Conservation (phyloP, 2,797 vertebrate genomes). For the Microtus agrestis region DNA sequence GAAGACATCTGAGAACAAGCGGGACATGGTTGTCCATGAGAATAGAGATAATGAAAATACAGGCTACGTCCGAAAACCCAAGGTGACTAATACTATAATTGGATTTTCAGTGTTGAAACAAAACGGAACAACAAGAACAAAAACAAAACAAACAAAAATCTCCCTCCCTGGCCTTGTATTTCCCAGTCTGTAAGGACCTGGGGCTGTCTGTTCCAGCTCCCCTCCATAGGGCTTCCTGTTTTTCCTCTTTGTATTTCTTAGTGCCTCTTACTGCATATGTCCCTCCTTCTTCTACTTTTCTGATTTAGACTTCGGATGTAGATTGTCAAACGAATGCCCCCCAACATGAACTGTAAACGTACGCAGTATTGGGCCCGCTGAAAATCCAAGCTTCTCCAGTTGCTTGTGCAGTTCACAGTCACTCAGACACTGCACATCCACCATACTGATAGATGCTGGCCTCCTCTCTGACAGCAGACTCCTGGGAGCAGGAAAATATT, state of each 20-base stretch:
- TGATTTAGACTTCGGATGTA: neutral
- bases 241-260: slow-evolving; percentile 32
- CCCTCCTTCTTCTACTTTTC: neutral
- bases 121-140: neutral
- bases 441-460: slow-evolving; percentile 75
- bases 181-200: neutral
- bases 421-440: slow-evolving; percentile 87
- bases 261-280: neutral
- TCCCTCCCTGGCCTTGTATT: neutral
- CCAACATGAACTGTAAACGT: slow-evolving; percentile 33
- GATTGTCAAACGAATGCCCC: neutral
- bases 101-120: neutral
- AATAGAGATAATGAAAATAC: neutral
- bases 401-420: slow-evolving; percentile 88
- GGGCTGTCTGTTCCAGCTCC: neutral
- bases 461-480: slow-evolving; percentile 57
- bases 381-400: slow-evolving; percentile 88
- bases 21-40: neutral
- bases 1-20: neutral
- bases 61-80: neutral
- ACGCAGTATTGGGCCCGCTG: slow-evolving; percentile 92
- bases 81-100: neutral
- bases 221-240: neutral
- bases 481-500: slow-evolving; percentile 67
- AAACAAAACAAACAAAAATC: neutral